phyloP scores from a whole-genome alignment of 1,140 invertebrate genomes.

The Ganaspis sp. region DNA sequence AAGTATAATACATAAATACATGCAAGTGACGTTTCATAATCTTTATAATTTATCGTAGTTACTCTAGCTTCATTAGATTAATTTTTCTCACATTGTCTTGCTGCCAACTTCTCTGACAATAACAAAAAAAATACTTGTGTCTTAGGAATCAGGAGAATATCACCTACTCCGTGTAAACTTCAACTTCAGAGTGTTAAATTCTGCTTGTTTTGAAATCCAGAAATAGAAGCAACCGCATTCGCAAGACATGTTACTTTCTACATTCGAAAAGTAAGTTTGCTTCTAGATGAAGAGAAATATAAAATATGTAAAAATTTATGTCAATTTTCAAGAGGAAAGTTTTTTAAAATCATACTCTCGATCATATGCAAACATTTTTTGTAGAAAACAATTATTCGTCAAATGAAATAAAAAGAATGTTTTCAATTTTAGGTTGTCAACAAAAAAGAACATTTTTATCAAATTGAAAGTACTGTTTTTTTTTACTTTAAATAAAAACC shows the following conservation, averaged over 20 bases:
- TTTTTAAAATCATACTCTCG: neutral
- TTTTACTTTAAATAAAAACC: no score
- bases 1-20: no score
- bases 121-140: neutral
- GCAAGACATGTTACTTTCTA: constrained; percentile 28
- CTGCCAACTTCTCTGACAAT: no score
- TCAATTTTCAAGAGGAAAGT: neutral
- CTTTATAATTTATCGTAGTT: no score
- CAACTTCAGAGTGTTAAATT: constrained; percentile 42
- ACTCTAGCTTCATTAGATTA: no score
- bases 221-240: constrained; percentile 63
- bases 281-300: neutral
- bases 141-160: neutral
- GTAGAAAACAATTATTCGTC: neutral
- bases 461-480: no score
- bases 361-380: neutral
- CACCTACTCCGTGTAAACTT: neutral
- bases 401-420: no score
- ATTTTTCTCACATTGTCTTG: no score
- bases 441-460: no score
- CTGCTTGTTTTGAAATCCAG: constrained; percentile 66
- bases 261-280: constrained; percentile 12
- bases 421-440: no score
- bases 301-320: no score
- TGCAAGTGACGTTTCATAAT: no score